Evolutionary conservation across 2,113 vertebrate genomes (phyloP), one percentile per base, ranked within the genome.

Genomic region (Petaurus breviceps): DNA sequence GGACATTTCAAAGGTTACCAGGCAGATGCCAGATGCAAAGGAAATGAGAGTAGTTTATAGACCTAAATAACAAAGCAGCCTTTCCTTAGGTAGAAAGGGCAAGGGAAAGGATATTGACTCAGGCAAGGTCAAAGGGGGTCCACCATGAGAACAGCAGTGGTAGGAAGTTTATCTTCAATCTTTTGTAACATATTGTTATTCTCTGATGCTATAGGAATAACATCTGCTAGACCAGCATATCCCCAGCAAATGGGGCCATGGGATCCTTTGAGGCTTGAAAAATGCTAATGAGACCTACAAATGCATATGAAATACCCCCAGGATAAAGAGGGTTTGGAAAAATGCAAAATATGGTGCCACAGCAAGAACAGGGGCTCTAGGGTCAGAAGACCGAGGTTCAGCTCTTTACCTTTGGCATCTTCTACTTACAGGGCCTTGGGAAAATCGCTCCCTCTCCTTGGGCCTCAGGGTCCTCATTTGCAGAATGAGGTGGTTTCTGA

Each of bases 1-100:
- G n/a, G 90, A 61, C 0, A 0, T 96, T 98, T 96, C 68, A 96
- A 96, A 97, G 92, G 96, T 96, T 92, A 24, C 31, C 22, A 68
- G 77, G n/a, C 46, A 92, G 91, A 95, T 31, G 92, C 54, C 92
- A 93, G 89, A 92, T 91, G 89, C 55, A 95, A 51, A 54, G 51
- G 55, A 94, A 93, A 92, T 1, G 10, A 46, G 89, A 92, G 68
- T 55, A 84, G 8, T 91, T 89, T 94, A 92, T 90, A 89, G 92
- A 54, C 51, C 94, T 50, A 46, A 46, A 55, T 52, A 92, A 93
- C 8, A 84, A 46, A 89, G 10, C n/a, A 19, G 37, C 11, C 37
- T 84, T 51, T 23, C 55, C 31, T 84, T 43, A 84, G 23, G 43
- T 16, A 91, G 93, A 95, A 77, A 55, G 26, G 91, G 77, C 12